Base-by-base conservation (phyloP, 1,140 invertebrate genomes). In the Anadara kagoshimensis region DNA sequence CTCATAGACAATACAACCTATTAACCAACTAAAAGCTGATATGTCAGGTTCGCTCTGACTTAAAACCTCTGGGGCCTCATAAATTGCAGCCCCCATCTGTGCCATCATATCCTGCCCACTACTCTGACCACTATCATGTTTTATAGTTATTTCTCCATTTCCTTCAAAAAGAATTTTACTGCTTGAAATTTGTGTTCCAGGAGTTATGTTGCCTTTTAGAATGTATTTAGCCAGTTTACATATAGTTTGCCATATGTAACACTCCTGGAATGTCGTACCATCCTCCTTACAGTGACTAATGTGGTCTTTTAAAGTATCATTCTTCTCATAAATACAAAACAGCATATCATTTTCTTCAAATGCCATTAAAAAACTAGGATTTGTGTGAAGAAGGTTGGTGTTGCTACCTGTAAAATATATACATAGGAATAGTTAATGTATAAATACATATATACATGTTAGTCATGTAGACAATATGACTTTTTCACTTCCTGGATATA, bases 1-100 rank as follows among this genome's bases (percentile, higher is more conserved):
- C 73, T 83, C 81, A 63, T 83, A 80, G 24, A 78, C 12, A 20
- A 83, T 68, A 56, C 79, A 81, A 10, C 82, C 80, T 44, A 81
- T 63, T 5, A 75, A 67, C 82, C 82, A 84, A 14, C 69, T 69
- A 41, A 78, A 69, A 12, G 82, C 76, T 69, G 66, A 73, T 16
- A 54, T 43, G 47, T 67, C 69, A 44, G 68, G 72, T 49, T 79
- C 70, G 24, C 74, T 53, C 14, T 65, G 51, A 0, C 59, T 66
- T 18, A 83, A 36, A 43, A 81, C 76, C 43, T 83, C 81, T 14
- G 81, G 81, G 12, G 81, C 79, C 43, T 81, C 77, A 61, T 83
- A 81, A 3, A 81, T 67, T 8, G 73, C 67, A 10, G 44, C 49
- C 16, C 62, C 54, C 20, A 56, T 59, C 18, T 49, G 51, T 10